Conservation (phyloP, 1,140 invertebrate genomes). For the Steinernema khuongi region DNA sequence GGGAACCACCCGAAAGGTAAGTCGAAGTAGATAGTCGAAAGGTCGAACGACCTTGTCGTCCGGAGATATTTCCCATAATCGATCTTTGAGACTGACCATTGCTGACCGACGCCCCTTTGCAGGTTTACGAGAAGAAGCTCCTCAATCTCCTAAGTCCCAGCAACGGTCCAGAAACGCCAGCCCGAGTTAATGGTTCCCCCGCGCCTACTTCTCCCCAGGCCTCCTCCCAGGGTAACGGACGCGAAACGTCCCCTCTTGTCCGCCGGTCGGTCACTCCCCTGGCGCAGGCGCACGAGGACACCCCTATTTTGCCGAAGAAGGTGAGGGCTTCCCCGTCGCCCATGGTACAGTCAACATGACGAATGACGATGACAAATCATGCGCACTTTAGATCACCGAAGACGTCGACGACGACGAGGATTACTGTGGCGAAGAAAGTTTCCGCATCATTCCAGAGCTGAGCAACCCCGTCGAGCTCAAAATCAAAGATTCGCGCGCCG, state of each 20-base stretch:
- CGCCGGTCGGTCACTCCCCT: neutral
- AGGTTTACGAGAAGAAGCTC: constrained; percentile 2
- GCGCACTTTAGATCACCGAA: neutral
- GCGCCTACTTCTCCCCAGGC: neutral
- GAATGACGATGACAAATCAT: neutral
- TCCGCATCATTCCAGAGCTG: neutral
- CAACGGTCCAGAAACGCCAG: neutral
- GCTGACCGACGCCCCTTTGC: no score
- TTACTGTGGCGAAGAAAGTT: neutral
- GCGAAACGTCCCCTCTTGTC: neutral
- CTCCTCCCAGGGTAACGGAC: neutral
- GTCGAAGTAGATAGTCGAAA: neutral
- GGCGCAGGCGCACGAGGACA: neutral
- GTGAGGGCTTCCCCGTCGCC: neutral
- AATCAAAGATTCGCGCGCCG: no score
- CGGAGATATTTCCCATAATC: no score
- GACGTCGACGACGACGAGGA: constrained; percentile 1
- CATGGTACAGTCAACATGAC: neutral
- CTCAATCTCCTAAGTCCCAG: neutral
- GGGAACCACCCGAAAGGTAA: neutral
- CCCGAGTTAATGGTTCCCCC: neutral
- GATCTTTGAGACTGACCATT: no score
- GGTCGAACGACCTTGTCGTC: no score
- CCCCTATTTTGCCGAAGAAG: neutral
- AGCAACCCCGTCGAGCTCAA: no score